A percentile compares a stretch with the other conserved stretches of the same genome.
Evolutionary conservation across 2,888 invertebrate genomes (phyloP).

Genomic region (Caenorhabditis panamensis): DNA sequence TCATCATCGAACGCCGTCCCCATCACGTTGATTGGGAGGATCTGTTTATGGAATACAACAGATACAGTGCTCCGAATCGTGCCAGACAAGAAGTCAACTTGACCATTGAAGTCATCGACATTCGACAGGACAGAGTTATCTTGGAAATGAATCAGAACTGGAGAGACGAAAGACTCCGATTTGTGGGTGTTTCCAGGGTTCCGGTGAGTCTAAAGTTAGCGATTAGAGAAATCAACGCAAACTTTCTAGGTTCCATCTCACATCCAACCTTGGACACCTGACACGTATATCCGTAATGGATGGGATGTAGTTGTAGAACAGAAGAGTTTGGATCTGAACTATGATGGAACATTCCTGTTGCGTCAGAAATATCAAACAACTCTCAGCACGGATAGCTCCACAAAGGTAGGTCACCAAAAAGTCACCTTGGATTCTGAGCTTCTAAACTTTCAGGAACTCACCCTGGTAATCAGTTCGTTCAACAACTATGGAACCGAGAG

Average conservation of each 20-base stretch:
- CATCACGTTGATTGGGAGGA: slow-evolving; percentile 63
- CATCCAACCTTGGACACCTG: slow-evolving; percentile 53
- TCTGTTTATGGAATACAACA: slow-evolving; percentile 60
- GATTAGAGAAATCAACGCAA: not conserved
- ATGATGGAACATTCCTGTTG: slow-evolving; percentile 44
- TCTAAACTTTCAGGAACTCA: slow-evolving; percentile 15
- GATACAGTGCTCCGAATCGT: slow-evolving; percentile 51
- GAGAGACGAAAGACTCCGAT: slow-evolving; percentile 56
- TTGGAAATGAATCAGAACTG: slow-evolving; percentile 51
- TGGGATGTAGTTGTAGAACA: slow-evolving; percentile 25
- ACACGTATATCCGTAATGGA: slow-evolving; percentile 51
- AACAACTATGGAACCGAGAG: slow-evolving; percentile 48
- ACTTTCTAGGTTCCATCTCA: slow-evolving; percentile 43
- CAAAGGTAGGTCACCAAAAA: slow-evolving; percentile 6
- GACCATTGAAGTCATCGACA: slow-evolving; percentile 30
- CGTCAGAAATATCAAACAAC: slow-evolving; percentile 37
- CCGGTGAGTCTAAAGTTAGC: slow-evolving; percentile 25
- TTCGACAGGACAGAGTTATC: slow-evolving; percentile 14
- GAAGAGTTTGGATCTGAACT: slow-evolving; percentile 41
- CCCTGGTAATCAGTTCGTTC: slow-evolving; percentile 36
- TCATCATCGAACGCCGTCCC: slow-evolving; percentile 56
- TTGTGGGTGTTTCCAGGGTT: slow-evolving; percentile 26
- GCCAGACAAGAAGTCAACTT: slow-evolving; percentile 40
- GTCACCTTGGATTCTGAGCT: not conserved
- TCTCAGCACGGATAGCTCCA: not conserved